Base-by-base conservation (phyloP, 2,797 vertebrate genomes). In the Rhynchonycteris naso region DNA sequence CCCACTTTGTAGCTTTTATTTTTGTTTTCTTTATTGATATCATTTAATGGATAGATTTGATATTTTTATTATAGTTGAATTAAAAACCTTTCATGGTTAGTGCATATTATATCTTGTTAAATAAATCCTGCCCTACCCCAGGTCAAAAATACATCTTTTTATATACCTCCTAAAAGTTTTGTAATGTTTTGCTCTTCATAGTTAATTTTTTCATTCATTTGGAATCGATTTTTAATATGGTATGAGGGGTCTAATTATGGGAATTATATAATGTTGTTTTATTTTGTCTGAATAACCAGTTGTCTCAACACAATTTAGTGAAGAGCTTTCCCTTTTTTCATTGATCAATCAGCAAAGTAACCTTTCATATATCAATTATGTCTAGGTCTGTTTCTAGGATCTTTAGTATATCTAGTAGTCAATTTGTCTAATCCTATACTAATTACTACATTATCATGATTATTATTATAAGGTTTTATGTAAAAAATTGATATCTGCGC, bases 41-140 rank as follows among this genome's bases (percentile, higher is more conserved):
- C 28, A 66, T 81, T 85, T 90, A 94, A 81, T 76, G 54, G 79
- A 26, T 65, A 80, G 28, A 69, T 75, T 85, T 43, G 21, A 35
- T 79, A 28, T 78, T 88, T 94, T 94, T 50, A 84, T 84, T 94
- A 59, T 92, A 58, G 22, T 80, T 92, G 9, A 69, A 80, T 92
- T 81, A 26, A 74, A 92, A 61, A 22, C 56, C 5, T 95, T 63
- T 87, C 52, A 28, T 85, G 16, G 38, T 83, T 59, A 82, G 8
- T 76, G 2, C 54, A 35, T 54, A 78, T 50, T 88, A n/a, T 66
- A 4, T 81, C 59, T 91, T 72, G 3, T 78, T 30, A 71, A 83
- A 88, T 47, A 83, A 93, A 69, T 69, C 28, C n/a, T 59, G 4
- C 14, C 7, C 47, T 56, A 28, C 15, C 18, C 30, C 8, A n/a